Evolutionary conservation across 2,797 vertebrate genomes (phyloP).

Genomic region (Tinamus major): DNA sequence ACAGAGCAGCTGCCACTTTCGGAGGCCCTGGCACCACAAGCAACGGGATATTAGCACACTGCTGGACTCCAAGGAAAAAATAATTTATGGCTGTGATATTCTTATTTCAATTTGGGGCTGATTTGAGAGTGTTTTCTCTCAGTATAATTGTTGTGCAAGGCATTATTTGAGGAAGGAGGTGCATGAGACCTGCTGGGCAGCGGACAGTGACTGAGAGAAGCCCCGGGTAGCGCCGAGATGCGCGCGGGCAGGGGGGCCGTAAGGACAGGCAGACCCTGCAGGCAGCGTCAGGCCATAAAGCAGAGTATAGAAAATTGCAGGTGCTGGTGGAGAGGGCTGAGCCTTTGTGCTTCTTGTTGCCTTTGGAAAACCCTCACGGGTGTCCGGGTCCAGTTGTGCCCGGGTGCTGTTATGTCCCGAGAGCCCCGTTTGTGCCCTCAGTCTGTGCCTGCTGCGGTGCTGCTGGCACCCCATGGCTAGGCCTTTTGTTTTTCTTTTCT

Average conservation of each 20-base stretch:
- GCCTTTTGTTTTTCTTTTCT: background rate
- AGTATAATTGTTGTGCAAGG: background rate
- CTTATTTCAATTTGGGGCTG: background rate
- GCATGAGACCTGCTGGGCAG: background rate
- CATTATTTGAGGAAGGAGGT: background rate
- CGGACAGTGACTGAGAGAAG: background rate
- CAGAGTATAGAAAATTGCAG: background rate
- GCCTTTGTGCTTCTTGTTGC: background rate
- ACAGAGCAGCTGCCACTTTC: background rate
- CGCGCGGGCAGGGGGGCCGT: background rate
- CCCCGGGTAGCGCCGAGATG: background rate
- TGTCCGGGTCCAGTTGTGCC: background rate
- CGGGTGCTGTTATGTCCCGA: background rate
- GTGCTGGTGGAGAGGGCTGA: background rate
- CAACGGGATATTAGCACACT: accelerated
- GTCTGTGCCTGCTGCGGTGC: background rate
- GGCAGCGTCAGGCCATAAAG: background rate
- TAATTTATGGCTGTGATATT: background rate
- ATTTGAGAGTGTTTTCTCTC: background rate
- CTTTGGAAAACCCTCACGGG: background rate
- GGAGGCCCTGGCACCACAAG: background rate
- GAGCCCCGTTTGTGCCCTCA: background rate
- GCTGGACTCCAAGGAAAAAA: background rate
- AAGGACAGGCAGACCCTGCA: background rate
- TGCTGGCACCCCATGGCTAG: background rate